Base-by-base conservation (phyloP, 2,113 vertebrate species). In the Embiotoca jacksoni region DNA sequence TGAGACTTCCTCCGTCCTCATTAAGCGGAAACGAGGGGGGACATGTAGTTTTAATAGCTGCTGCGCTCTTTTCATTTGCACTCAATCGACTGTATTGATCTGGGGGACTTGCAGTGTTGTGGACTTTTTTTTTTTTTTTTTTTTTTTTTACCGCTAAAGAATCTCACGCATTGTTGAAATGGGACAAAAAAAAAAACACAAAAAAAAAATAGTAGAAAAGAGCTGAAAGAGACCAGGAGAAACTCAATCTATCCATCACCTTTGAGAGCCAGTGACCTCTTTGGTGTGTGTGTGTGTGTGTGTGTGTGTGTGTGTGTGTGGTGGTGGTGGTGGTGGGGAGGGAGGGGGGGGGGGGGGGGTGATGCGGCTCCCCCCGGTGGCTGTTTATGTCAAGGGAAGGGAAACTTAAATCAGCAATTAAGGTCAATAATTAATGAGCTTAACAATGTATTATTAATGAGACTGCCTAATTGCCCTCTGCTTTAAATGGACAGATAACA, bases 351-450 rank as follows among this genome's bases (percentile, higher is more conserved):
- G 23, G 23, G 1, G 23, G 23, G 23, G 23, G 23, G 23, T 1
- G 23, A 23, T 23, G 23, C 23, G 23, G 23, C 23, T 23, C 55
- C 66, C 76, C 85, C 76, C 37, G 36, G 78, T 89, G 72, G 78
- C 81, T 80, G 81, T 89, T 85, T 88, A 82, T 90, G 89, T 92
- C 93, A 92, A 94, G 95, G 95, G 92, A 93, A 94, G 92, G 95
- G 95, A 96, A 97, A 95, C 96, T 96, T 95, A 95, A 92, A 95
- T 95, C 96, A 96, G 95, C 96, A 96, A 96, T 97, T 97, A 96
- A 94, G 94, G 96, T 98, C 92, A 97, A 98, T 98, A 96, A 98
- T 98, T 98, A 96, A 99, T 91, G 90, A 84, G 81, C 0, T 75
- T 13, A 61, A 44, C 60, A 80, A 96, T 99, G 95, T 97, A 97